These are phyloP conservation scores for Caenorhabditis uteleia DNA, from an alignment of 2,888 invertebrate genomes.

Conservation along the genomic window DNA sequence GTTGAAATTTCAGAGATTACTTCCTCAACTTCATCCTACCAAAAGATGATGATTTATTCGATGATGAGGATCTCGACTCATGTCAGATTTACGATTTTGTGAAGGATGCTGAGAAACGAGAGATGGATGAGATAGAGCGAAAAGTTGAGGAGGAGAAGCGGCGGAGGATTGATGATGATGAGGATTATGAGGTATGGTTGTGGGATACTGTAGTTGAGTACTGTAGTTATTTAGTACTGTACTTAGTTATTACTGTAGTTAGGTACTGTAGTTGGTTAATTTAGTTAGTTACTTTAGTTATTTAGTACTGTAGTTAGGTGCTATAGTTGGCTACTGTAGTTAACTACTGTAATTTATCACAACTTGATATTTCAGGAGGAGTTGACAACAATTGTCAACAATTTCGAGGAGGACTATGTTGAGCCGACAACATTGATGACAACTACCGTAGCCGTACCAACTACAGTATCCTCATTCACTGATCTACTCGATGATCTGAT, in stretches of 20 bases:
- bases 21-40: constrained; percentile 52
- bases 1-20: constrained; percentile 44
- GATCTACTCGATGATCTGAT: constrained; percentile 33
- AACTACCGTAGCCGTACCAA: not conserved
- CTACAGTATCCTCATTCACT: constrained; percentile 9
- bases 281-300: too few species aligned
- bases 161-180: constrained; percentile 25
- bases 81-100: constrained; percentile 54
- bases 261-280: too few species aligned
- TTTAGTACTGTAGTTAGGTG: too few species aligned
- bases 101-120: constrained; percentile 22
- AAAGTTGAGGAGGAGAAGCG: constrained; percentile 31
- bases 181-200: constrained; percentile 1
- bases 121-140: constrained; percentile 27
- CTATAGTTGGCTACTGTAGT: too few species aligned
- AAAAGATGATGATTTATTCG: constrained; percentile 49
- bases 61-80: constrained; percentile 53
- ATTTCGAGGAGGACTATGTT: constrained; percentile 26
- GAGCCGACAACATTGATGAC: constrained; percentile 6
- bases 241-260: too few species aligned
- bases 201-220: too few species aligned
- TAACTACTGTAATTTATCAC: too few species aligned
- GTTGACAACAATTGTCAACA: constrained; percentile 40
- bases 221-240: too few species aligned
- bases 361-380: constrained; percentile 21